phyloP scores from a whole-genome alignment of 1,140 invertebrate species.

The Ectropis grisescens region DNA sequence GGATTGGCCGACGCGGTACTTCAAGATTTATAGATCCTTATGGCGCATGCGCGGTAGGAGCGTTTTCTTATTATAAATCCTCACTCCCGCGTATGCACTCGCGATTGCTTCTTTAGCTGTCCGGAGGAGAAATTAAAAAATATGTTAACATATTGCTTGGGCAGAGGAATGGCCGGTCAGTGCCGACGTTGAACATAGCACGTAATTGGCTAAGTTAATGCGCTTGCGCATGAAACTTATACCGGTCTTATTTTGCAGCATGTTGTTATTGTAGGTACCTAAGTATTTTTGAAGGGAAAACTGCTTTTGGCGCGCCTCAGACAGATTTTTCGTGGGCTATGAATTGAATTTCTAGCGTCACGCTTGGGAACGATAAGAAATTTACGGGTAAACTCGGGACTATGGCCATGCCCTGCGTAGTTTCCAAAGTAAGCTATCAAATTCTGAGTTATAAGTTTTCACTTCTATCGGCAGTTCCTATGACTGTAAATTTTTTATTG shows the following conservation, averaged over 20 bases:
- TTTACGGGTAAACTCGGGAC: too few species aligned
- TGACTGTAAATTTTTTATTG: too few species aligned
- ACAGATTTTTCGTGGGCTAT: too few species aligned
- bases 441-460: too few species aligned
- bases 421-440: too few species aligned
- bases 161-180: slow-evolving; percentile 13
- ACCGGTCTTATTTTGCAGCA: too few species aligned
- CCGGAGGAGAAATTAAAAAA: slow-evolving; percentile 53
- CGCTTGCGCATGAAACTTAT: slow-evolving; percentile 27
- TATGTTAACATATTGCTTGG: slow-evolving; percentile 59
- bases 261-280: background rate
- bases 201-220: slow-evolving; percentile 55
- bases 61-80: slow-evolving; percentile 64
- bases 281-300: too few species aligned
- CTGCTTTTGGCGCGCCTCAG: too few species aligned
- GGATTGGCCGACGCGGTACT: slow-evolving; percentile 65
- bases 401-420: too few species aligned
- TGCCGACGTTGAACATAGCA: slow-evolving; percentile 29
- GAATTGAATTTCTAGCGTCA: too few species aligned
- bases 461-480: too few species aligned
- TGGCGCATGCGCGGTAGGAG: slow-evolving; percentile 60
- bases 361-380: too few species aligned
- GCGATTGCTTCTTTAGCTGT: slow-evolving; percentile 46
- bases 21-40: slow-evolving; percentile 65
- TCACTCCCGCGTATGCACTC: slow-evolving; percentile 57